Percentiles rank a stretch among this genome's conserved stretches.
Conservation (phyloP, 2,888 invertebrate species). For the Epinotia demarniana region DNA sequence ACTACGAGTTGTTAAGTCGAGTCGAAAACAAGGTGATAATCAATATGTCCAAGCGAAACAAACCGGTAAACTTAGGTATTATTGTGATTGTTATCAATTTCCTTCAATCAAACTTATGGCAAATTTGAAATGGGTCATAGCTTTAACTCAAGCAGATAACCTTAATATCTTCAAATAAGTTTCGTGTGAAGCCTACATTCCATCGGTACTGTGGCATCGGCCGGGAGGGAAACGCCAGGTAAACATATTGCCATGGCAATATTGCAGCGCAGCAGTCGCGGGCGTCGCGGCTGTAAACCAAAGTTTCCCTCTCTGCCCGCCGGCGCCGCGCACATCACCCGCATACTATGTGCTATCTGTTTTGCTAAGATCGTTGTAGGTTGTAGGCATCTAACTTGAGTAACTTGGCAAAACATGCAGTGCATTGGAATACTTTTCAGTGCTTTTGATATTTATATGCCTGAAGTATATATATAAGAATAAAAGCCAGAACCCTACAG, state of each 20-base stretch:
- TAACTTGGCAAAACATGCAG: background rate
- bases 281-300: background rate
- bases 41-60: no score
- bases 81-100: background rate
- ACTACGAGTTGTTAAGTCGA: no score
- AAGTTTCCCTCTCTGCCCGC: background rate
- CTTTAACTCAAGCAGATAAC: background rate
- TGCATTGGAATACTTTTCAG: background rate
- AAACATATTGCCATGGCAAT: constrained; percentile 36
- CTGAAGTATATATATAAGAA: no score
- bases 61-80: no score
- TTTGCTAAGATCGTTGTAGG: background rate
- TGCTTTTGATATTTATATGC: background rate
- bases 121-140: background rate
- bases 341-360: background rate
- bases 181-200: constrained; percentile 30
- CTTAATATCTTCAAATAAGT: constrained; percentile 14
- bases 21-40: no score
- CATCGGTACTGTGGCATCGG: background rate
- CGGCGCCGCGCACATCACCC: background rate
- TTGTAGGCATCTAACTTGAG: background rate
- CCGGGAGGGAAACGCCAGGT: constrained; percentile 27
- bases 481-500: no score
- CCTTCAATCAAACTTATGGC: background rate
- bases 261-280: background rate